Base-by-base conservation (phyloP, 2,888 invertebrate genomes). In the Leptopilina drosophilae region DNA sequence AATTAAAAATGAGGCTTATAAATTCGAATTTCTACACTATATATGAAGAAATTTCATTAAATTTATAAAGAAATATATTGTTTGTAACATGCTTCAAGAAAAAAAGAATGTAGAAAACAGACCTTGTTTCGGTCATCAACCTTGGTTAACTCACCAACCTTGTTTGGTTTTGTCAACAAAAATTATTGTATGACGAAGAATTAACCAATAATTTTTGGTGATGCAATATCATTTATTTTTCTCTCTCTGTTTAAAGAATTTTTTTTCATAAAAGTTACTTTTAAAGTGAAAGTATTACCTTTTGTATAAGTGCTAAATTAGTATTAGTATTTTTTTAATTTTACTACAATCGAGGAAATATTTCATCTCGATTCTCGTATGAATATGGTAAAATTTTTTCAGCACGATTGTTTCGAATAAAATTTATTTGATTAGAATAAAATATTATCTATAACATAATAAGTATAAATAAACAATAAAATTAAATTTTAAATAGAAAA, bases 121-220 rank as follows among this genome's bases (percentile, higher is more conserved):
- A 56, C 73, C 73, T 73, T 73, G 73, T 53, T 73, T 73, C 73
- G 73, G 73, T 59, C 73, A 73, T 73, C 73, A 73, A 73, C 73
- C 73, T 73, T 73, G 73, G 73, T 73, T 73, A 73, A 40, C 56
- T 56, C 33, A 73, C 40, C 73, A 59, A 59, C 73, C 73, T 73
- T 56, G 67, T n/a, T 67, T 49, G 73, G 26, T 26, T 73, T 73
- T 73, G 73, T 73, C 73, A 73, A 73, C 56, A 73, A 73, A 20
- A 56, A 40, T 73, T 33, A 33, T 33, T 56, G 56, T 56, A 53
- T 53, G 73, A 73, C 73, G 56, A 26, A 26, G 49, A 33, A 73
- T 73, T 56, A 73, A 73, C n/a, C 40, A 73, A 73, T 73, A 66
- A 66, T n/a, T 56, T 73, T 59, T 12, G 1, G 73, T 73, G n/a